A percentile compares a stretch with the other conserved stretches of the same genome.
Evolutionary conservation across 2,797 vertebrate genomes (phyloP).

Genomic region (Orientallactaga sibirica): DNA sequence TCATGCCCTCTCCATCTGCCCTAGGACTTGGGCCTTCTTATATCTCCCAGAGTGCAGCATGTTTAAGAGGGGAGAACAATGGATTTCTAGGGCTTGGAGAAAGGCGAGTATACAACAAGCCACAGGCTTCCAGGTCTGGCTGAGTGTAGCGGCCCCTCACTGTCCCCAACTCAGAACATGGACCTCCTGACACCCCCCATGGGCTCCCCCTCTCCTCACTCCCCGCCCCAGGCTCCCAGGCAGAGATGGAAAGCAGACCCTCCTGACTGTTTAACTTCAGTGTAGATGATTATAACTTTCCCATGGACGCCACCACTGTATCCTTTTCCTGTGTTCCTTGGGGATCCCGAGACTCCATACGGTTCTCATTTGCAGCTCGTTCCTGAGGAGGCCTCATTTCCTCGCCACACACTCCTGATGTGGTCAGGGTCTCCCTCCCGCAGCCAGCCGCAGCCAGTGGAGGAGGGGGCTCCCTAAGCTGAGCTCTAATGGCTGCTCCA

Average conservation of each 20-base stretch:
- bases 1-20: neutral
- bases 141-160: conserved; percentile 1
- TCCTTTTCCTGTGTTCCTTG: conserved; percentile 72
- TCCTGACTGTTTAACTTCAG: conserved; percentile 75
- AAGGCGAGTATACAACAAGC: neutral
- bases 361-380: conserved; percentile 84
- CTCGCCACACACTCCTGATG: conserved; percentile 82
- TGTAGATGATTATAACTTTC: conserved; percentile 77
- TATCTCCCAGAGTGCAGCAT: neutral
- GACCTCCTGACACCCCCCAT: conserved; percentile 23
- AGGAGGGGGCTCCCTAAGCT: conserved; percentile 41
- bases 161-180: conserved; percentile 43
- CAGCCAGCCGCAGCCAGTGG: neutral
- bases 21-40: neutral
- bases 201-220: neutral
- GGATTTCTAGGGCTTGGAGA: conserved; percentile 1
- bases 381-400: conserved; percentile 83
- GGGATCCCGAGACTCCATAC: conserved; percentile 77
- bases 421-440: conserved; percentile 80
- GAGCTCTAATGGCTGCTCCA: neutral
- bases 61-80: neutral
- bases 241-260: conserved; percentile 80
- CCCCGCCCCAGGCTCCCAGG: conserved; percentile 64
- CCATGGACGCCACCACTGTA: conserved; percentile 71
- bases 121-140: neutral